Evolutionary conservation across 1,140 invertebrate genomes (phyloP), one percentile per base, ranked within the genome.

Genomic region (Dufourea novaeangliae): DNA sequence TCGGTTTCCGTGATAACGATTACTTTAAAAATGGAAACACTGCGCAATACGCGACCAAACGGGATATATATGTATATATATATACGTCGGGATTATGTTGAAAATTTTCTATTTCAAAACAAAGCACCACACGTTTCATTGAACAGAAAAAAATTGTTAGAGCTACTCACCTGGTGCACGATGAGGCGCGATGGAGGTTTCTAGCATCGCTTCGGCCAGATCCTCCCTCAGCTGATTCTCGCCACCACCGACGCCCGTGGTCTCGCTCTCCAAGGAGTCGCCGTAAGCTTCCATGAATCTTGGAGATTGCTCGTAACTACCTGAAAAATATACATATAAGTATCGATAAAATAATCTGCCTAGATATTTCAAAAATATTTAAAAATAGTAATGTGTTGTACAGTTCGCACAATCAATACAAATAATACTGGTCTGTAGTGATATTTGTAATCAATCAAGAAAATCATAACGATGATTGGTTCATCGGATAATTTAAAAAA

Each of bases 161-260:
- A 50, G 20, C 62, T 25, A 84, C 82, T 93, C 93, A 95, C 95
- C 95, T 87, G 93, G 92, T 68, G 95, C 94, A 87, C 94, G 91
- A 71, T 91, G 88, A 5, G 92, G 91, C 12, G 92, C 92, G 12
- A 94, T 91, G 12, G 96, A 95, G 22, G 95, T 95, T 89, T 98
- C 97, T 63, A 97, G 94, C 98, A 98, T 98, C 57, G 98, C 98
- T 92, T 99, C 98, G 0, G 98, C 98, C 56, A 99, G 93, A 92
- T 98, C 97, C 91, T 98, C 97, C 86, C 95, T 94, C 2, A 98
- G 93, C 87, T 97, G 95, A 71, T 96, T 95, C 86, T 98, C 97
- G 79, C 93, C 91, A 72, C 91, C 83, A 80, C 92, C 88, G 80
- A 93, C 68, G 70, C 90, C 88, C 5, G 90, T 92, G 56, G 92